These are phyloP conservation scores for Cephus nigrinus DNA, from an alignment of 2,888 invertebrate genomes.

Conservation along the genomic window DNA sequence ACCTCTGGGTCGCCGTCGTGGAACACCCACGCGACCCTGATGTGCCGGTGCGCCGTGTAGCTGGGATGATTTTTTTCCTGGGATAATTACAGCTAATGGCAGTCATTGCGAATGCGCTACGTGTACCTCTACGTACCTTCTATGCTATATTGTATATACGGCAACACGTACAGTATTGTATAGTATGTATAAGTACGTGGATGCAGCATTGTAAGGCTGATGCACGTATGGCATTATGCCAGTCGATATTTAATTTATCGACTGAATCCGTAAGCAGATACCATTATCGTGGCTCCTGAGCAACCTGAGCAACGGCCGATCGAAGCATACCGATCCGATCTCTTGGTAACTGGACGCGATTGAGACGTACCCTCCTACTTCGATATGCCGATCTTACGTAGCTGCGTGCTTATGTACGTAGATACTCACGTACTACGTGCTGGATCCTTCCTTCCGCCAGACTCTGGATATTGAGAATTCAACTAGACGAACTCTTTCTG, in stretches of 20 bases:
- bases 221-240: conserved; percentile 13
- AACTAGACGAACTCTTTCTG: too few relatives aligned
- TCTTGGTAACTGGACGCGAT: conserved; percentile 27
- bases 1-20: conserved; percentile 24
- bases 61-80: conserved; percentile 35
- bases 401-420: too few relatives aligned
- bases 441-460: background rate
- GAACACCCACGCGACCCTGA: conserved; percentile 60
- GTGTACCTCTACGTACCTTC: background rate
- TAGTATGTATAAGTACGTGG: too few relatives aligned
- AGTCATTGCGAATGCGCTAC: conserved; percentile 45
- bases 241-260: conserved; percentile 53
- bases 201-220: background rate
- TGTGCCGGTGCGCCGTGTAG: conserved; percentile 35
- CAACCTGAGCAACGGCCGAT: too few relatives aligned
- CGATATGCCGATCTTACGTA: too few relatives aligned
- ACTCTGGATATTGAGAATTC: background rate
- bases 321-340: too few relatives aligned
- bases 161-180: too few relatives aligned
- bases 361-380: conserved; percentile 27
- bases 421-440: too few relatives aligned
- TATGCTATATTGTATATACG: too few relatives aligned
- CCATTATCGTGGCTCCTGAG: conserved; percentile 38
- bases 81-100: conserved; percentile 60
- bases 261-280: conserved; percentile 45